These are phyloP conservation scores for Drosophila demipolita DNA, from an alignment of 2,888 invertebrate species.

Conservation along the genomic window DNA sequence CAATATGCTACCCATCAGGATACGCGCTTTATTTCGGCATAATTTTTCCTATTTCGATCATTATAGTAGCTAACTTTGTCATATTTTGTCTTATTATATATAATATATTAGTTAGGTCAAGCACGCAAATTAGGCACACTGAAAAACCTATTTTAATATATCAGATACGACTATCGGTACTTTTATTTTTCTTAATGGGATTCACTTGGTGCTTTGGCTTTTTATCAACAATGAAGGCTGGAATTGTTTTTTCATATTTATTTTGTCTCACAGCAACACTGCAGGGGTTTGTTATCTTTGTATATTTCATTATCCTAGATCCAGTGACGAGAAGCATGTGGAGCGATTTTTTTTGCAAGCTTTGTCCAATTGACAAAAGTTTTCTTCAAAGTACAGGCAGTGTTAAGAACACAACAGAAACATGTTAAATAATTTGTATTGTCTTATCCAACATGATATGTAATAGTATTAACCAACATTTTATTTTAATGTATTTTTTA, in stretches of 20 bases:
- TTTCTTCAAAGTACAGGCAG: conserved; percentile 46
- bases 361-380: conserved; percentile 42
- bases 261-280: conserved; percentile 88
- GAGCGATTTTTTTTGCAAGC: conserved; percentile 66
- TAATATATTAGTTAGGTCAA: conserved; percentile 86
- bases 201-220: conserved; percentile 88
- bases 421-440: conserved; percentile 30
- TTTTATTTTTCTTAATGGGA: conserved; percentile 87
- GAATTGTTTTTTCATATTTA: conserved; percentile 87
- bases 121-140: conserved; percentile 85
- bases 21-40: conserved; percentile 86
- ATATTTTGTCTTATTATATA: conserved; percentile 87
- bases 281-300: conserved; percentile 88
- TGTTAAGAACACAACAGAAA: conserved; percentile 59
- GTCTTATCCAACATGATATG: not conserved
- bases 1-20: conserved; percentile 87
- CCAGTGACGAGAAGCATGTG: conserved; percentile 87
- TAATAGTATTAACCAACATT: not conserved
- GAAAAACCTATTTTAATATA: conserved; percentile 81
- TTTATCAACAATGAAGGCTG: conserved; percentile 85
- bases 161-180: conserved; percentile 86
- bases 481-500: not conserved
- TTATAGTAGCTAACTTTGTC: conserved; percentile 86
- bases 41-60: conserved; percentile 86
- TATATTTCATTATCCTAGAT: conserved; percentile 87